Evolutionary conservation across 2,797 vertebrate genomes (phyloP).

Genomic region (Zenarchopterus dispar): DNA sequence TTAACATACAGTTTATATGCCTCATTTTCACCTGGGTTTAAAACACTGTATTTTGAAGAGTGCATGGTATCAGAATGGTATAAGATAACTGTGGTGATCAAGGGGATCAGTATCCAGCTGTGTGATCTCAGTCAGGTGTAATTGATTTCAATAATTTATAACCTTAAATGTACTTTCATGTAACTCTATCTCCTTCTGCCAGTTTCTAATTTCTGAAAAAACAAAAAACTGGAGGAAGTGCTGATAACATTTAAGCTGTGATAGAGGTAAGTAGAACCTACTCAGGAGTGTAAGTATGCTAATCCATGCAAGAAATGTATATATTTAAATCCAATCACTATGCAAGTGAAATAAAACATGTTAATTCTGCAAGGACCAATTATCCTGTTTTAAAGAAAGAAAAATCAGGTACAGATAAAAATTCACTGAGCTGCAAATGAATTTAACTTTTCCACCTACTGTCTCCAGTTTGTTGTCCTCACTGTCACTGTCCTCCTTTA

Average conservation of each 20-base stretch:
- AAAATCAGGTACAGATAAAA: neutral
- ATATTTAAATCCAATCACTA: slow-evolving; percentile 1
- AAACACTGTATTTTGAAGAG: neutral
- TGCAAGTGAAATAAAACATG: neutral
- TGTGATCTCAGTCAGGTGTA: slow-evolving; percentile 8
- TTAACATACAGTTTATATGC: neutral
- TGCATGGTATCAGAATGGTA: neutral
- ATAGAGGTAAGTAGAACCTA: neutral
- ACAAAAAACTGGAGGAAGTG: neutral
- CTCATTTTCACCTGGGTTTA: neutral
- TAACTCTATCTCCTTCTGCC: neutral
- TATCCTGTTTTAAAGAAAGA: neutral
- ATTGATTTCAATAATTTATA: neutral
- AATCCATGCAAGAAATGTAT: neutral
- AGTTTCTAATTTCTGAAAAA: neutral
- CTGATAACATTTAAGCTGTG: neutral
- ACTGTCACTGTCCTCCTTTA: slow-evolving; percentile 16
- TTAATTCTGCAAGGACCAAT: neutral
- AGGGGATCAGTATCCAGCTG: neutral
- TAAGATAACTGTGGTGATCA: neutral
- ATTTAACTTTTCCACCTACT: neutral
- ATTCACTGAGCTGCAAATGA: slow-evolving; percentile 1
- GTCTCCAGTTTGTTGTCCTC: neutral
- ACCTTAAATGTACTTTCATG: neutral
- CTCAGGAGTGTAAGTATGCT: neutral